A percentile compares a stretch with the other conserved stretches of the same genome.
These are phyloP conservation scores for Misgurnus mizolepis DNA, from an alignment of 2,113 vertebrate species.

Conservation along the genomic window DNA sequence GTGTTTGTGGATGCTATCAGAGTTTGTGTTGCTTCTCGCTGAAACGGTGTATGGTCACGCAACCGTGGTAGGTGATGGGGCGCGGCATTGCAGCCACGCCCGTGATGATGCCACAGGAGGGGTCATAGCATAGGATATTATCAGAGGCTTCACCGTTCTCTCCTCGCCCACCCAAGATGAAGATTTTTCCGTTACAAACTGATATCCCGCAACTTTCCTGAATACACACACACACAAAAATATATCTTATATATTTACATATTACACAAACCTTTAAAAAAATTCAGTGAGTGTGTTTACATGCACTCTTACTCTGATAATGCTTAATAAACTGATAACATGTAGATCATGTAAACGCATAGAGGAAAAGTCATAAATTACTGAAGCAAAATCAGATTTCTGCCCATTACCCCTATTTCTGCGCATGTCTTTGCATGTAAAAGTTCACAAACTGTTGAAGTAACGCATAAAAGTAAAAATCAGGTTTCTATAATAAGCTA, in stretches of 20 bases:
- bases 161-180: conserved; percentile 92
- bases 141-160: conserved; percentile 93
- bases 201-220: conserved; percentile 98
- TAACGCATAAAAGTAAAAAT: no score
- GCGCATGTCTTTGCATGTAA: no score
- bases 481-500: no score
- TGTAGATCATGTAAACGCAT: background rate
- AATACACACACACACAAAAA: conserved; percentile 36
- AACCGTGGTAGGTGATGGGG: conserved; percentile 96
- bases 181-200: conserved; percentile 96
- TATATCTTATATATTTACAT: background rate
- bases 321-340: no score
- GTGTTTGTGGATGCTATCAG: conserved; percentile 58
- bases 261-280: no score
- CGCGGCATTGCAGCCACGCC: conserved; percentile 93
- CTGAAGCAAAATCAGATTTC: no score
- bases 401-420: no score
- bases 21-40: conserved; percentile 89
- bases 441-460: no score
- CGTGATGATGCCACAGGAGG: conserved; percentile 92
- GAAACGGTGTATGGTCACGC: conserved; percentile 96
- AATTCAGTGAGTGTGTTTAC: no score
- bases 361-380: no score
- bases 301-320: background rate
- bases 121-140: conserved; percentile 93